These are phyloP conservation scores for Lasioglossum pauxillum DNA, from an alignment of 2,888 invertebrate genomes.

Conservation along the genomic window DNA sequence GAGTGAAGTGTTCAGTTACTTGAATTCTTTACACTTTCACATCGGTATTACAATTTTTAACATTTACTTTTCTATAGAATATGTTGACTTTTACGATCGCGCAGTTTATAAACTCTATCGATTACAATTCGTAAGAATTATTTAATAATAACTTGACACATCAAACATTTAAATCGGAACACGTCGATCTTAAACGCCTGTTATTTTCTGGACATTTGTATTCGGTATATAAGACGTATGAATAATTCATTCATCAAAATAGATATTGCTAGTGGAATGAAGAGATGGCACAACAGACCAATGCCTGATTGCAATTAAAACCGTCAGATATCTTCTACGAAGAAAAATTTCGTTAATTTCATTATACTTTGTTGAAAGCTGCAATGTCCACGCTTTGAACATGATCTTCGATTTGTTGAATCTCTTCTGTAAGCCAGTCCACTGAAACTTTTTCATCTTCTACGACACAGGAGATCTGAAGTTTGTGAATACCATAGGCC, in stretches of 20 bases:
- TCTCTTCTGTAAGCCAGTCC: conserved; percentile 94
- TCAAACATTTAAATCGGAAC: conserved; percentile 32
- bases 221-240: conserved; percentile 26
- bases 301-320: conserved; percentile 62
- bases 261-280: conserved; percentile 78
- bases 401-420: conserved; percentile 93
- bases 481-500: conserved; percentile 96
- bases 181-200: conserved; percentile 21
- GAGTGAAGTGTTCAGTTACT: no score
- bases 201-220: conserved; percentile 11
- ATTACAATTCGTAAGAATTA: conserved; percentile 33
- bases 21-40: no score
- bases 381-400: conserved; percentile 98
- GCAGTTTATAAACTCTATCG: conserved; percentile 35
- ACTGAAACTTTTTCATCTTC: conserved; percentile 98
- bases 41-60: conserved; percentile 23
- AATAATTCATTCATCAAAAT: conserved; percentile 40
- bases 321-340: conserved; percentile 54
- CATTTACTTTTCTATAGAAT: conserved; percentile 34
- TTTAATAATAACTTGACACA: conserved; percentile 41
- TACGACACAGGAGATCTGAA: conserved; percentile 96
- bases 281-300: conserved; percentile 72
- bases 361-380: conserved; percentile 96
- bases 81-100: conserved; percentile 17
- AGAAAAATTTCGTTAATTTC: conserved; percentile 72